Base-by-base conservation (phyloP, 1,140 invertebrate genomes). In the Caenorhabditis latens region DNA sequence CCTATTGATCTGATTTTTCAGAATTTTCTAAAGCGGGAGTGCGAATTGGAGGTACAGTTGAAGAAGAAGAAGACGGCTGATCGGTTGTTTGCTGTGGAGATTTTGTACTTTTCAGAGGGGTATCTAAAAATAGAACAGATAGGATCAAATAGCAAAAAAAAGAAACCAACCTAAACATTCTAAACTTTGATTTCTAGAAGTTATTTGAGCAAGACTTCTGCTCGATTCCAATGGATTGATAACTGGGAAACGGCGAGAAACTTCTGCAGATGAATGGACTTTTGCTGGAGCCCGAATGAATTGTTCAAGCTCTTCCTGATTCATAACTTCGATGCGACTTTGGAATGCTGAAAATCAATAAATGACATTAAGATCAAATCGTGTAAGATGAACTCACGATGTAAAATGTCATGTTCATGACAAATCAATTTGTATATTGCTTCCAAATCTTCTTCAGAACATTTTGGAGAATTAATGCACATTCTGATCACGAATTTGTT, bases 401-500 rank as follows among this genome's bases (percentile, higher is more conserved):
- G n/a, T 21, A 79, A 24, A 24, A 79, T 79, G n/a, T 79, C 71
- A n/a, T n/a, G 53, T 32, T 79, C 71, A 4, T 14, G 50, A 46
- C 71, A 79, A 50, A 79, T 79, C 21, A 79, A 24, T 79, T 79
- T 79, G 46, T 79, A 79, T 21, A 46, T 53, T 0, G 71, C 13
- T 53, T 79, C 71, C n/a, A 79, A 24, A 50, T 79, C 71, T 11
- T 79, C 71, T 53, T 79, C 71, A 9, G 71, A 50, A 50, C 71
- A 79, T 53, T 24, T 79, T 50, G 71, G 71, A 24, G 71, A 79
- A 14, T 79, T 79, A 4, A 79, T 79, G n/a, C 71, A 79, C 71
- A 79, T 79, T 79, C 71, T 40, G n/a, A 79, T 79, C 1, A 79
- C 71, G 50, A 79, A 79, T 53, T 79, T 79, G 46, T 79, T 79